Conservation (phyloP, 2,797 vertebrate genomes). For the Oryzias sinensis region DNA sequence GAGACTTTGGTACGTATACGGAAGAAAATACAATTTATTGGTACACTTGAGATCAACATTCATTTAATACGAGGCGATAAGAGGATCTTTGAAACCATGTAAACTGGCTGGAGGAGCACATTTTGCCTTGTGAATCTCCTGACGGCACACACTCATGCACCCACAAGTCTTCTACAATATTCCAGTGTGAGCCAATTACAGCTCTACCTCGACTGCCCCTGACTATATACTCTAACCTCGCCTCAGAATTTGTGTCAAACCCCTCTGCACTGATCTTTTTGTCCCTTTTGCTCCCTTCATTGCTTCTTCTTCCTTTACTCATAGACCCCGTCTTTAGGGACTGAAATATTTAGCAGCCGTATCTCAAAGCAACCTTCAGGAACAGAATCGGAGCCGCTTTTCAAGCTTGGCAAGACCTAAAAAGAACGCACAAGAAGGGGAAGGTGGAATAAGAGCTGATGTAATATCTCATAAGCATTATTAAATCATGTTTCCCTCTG, state of each 20-base stretch:
- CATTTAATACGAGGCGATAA: slow-evolving; percentile 47
- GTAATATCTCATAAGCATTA: slow-evolving; percentile 73
- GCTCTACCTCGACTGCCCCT: slow-evolving; percentile 69
- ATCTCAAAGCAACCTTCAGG: slow-evolving; percentile 68
- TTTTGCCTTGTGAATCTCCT: slow-evolving; percentile 46
- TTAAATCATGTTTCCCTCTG: slow-evolving; percentile 69
- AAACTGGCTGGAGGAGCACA: slow-evolving; percentile 47
- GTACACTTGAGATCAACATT: slow-evolving; percentile 60
- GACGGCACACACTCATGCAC: slow-evolving; percentile 24
- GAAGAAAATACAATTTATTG: slow-evolving; percentile 56
- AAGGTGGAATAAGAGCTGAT: slow-evolving; percentile 39
- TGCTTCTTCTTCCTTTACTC: slow-evolving; percentile 41
- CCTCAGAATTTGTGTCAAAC: slow-evolving; percentile 64
- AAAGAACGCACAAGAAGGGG: slow-evolving; percentile 12
- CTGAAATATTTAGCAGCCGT: slow-evolving; percentile 78
- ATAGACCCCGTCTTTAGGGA: slow-evolving; percentile 45
- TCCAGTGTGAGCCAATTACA: slow-evolving; percentile 71
- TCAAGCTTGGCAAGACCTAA: slow-evolving; percentile 48
- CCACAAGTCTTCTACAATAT: slow-evolving; percentile 44
- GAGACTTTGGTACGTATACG: slow-evolving; percentile 16
- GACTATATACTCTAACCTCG: slow-evolving; percentile 64
- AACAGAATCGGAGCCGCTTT: slow-evolving; percentile 45
- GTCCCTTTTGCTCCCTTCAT: slow-evolving; percentile 36
- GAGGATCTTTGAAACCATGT: slow-evolving; percentile 50
- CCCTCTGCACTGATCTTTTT: slow-evolving; percentile 46